Evolutionary conservation across 2,888 invertebrate species (phyloP).

Genomic region (Spodoptera exigua): DNA sequence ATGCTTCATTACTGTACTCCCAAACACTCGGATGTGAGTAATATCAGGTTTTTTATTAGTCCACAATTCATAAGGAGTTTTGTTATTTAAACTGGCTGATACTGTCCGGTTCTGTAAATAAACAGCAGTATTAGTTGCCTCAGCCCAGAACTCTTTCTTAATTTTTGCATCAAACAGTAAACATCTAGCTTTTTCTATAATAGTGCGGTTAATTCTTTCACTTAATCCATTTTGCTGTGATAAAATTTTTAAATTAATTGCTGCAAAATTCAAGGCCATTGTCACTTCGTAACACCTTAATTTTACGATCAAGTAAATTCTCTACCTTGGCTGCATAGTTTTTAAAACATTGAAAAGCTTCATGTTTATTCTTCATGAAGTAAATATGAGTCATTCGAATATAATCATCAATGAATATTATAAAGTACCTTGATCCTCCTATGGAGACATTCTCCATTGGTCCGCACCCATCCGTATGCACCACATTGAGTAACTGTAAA

Average conservation of each 20-base stretch:
- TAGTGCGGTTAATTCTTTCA: slow-evolving; percentile 1
- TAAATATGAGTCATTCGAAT: slow-evolving; percentile 4
- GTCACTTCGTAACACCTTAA: slow-evolving; percentile 4
- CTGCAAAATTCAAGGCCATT: slow-evolving; percentile 21
- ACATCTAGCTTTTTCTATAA: slow-evolving; percentile 11
- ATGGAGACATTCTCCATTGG: background rate
- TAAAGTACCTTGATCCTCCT: background rate
- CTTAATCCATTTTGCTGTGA: slow-evolving; percentile 18
- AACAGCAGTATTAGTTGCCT: slow-evolving; percentile 2
- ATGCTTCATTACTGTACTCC: background rate
- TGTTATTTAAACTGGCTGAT: background rate
- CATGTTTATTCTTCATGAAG: slow-evolving; percentile 21
- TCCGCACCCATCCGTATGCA: background rate
- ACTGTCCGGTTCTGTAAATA: background rate
- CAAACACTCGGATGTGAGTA: slow-evolving; percentile 1
- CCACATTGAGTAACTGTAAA: background rate
- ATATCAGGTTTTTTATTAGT: background rate
- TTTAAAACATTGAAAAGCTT: slow-evolving; percentile 35
- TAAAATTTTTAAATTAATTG: slow-evolving; percentile 6
- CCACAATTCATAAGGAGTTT: slow-evolving; percentile 4
- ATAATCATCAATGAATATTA: background rate
- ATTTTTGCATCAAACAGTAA: background rate
- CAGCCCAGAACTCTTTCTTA: slow-evolving; percentile 7
- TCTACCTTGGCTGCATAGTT: slow-evolving; percentile 5
- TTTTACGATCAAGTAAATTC: slow-evolving; percentile 4